Conservation (phyloP, 2,113 vertebrate species). For the Riparia riparia region DNA sequence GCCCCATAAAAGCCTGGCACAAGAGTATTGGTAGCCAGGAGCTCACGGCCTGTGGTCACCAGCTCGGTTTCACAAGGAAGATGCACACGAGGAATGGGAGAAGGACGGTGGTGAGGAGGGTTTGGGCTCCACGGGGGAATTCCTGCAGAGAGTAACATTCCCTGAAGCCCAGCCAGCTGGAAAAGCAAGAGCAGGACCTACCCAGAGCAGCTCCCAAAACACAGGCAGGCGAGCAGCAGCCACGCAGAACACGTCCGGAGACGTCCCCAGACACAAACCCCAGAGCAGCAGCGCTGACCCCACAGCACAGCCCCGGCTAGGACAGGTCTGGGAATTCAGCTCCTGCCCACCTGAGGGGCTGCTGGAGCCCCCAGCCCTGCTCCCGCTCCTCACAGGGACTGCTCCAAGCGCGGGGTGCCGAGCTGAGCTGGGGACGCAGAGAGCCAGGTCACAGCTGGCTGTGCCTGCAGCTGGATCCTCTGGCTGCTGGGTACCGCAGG, state of each 20-base stretch:
- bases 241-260: not conserved
- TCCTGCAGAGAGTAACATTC: not conserved
- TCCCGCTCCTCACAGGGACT: not conserved
- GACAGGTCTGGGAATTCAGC: not conserved
- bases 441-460: not conserved
- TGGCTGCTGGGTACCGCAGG: not conserved
- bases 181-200: not conserved
- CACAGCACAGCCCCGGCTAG: not conserved
- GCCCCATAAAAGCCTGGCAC: not conserved
- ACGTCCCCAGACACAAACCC: not conserved
- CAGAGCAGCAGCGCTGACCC: not conserved
- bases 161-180: not conserved
- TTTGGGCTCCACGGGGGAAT: not conserved
- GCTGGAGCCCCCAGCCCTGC: not conserved
- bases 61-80: not conserved
- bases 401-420: not conserved
- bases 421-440: not conserved
- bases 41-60: not conserved
- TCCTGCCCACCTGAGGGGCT: not conserved
- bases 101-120: not conserved
- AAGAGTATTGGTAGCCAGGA: not conserved
- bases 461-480: not conserved
- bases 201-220: not conserved
- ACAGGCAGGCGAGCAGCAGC: not conserved
- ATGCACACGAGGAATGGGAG: not conserved